Evolutionary conservation across 2,113 vertebrate species (phyloP).

Genomic region (Calcarius ornatus): DNA sequence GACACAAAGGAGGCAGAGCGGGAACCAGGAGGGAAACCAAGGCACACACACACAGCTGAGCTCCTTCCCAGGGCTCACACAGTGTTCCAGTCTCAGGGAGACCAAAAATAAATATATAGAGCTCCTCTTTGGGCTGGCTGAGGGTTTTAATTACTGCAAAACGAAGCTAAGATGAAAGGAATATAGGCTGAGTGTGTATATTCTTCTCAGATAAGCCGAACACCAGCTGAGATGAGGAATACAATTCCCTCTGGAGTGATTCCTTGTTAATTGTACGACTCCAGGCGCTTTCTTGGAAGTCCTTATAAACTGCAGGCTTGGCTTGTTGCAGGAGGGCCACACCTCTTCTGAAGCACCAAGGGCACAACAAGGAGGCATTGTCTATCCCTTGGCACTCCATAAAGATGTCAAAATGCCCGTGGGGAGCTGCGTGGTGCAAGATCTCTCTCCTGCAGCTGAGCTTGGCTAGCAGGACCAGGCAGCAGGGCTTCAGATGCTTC

Average conservation of each 20-base stretch:
- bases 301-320: not conserved
- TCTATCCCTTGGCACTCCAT: not conserved
- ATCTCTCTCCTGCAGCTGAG: not conserved
- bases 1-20: not conserved
- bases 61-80: not conserved
- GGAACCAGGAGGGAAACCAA: not conserved
- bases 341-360: not conserved
- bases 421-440: not conserved
- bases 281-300: not conserved
- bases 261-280: constrained; percentile 30
- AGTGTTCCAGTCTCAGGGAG: not conserved
- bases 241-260: not conserved
- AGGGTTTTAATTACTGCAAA: constrained; percentile 6
- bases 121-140: not conserved
- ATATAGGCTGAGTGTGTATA: not conserved
- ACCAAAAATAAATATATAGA: not conserved
- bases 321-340: not conserved
- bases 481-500: not conserved
- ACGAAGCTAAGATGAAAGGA: not conserved
- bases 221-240: not conserved
- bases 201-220: not conserved
- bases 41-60: not conserved
- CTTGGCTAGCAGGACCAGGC: not conserved
- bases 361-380: not conserved
- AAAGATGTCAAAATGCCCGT: not conserved